phyloP scores from a whole-genome alignment of 2,113 vertebrate genomes.

The Spea multiplicata region DNA sequence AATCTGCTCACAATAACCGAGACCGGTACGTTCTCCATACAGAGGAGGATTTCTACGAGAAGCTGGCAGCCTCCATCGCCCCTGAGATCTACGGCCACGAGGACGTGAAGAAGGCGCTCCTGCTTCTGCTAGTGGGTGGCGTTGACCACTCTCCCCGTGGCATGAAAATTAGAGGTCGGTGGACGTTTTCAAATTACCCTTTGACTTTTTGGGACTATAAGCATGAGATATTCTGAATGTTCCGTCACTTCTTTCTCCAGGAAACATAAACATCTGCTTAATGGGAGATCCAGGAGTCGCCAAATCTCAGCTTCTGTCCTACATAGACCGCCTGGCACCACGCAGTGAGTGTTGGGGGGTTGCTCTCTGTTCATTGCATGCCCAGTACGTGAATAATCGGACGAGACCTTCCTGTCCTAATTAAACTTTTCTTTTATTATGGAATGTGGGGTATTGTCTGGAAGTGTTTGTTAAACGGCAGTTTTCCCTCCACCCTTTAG shows the following conservation, averaged over 20 bases:
- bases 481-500: conserved; percentile 52
- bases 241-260: conserved; percentile 54
- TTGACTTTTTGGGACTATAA: background rate
- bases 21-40: background rate
- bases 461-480: no score
- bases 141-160: conserved; percentile 84
- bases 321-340: conserved; percentile 87
- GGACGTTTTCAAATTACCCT: background rate
- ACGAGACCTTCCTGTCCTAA: no score
- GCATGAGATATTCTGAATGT: background rate
- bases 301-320: conserved; percentile 89
- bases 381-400: no score
- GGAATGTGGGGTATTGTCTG: no score
- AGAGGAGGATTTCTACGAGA: conserved; percentile 92
- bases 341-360: conserved; percentile 72
- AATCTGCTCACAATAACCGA: no score
- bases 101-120: conserved; percentile 90
- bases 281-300: conserved; percentile 96
- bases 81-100: conserved; percentile 92
- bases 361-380: no score
- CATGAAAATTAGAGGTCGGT: conserved; percentile 86
- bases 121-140: conserved; percentile 86
- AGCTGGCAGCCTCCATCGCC: conserved; percentile 83
- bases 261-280: conserved; percentile 89
- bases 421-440: no score